Percentiles rank a stretch among this genome's conserved stretches.
These are phyloP conservation scores for Drosophila persimilis DNA, from an alignment of 1,140 invertebrate genomes.

Conservation along the genomic window DNA sequence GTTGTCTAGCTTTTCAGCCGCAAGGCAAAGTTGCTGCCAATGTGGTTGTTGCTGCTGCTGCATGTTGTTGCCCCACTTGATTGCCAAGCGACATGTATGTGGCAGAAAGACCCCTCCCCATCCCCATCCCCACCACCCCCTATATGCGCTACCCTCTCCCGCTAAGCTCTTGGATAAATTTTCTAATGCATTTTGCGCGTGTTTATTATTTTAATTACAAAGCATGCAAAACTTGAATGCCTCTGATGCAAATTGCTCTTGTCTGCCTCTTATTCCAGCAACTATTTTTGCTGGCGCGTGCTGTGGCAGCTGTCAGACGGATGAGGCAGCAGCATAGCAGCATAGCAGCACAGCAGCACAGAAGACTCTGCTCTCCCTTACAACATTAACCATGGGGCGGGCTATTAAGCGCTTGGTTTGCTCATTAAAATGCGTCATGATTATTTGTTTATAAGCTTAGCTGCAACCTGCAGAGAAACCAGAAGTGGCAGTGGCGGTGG, in stretches of 20 bases:
- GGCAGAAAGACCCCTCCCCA: too few relatives aligned
- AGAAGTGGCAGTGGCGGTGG: constrained; percentile 1
- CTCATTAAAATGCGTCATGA: constrained; percentile 73
- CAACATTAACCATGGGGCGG: constrained; percentile 54
- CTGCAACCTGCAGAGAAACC: not conserved
- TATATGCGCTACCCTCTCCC: not conserved
- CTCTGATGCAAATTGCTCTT: constrained; percentile 62
- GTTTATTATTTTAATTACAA: constrained; percentile 80
- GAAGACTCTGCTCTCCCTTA: not conserved
- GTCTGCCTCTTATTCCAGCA: constrained; percentile 18
- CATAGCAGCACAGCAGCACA: not conserved
- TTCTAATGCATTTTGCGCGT: constrained; percentile 79
- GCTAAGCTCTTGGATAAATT: constrained; percentile 44
- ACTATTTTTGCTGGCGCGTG: constrained; percentile 47
- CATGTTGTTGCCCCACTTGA: constrained; percentile 4
- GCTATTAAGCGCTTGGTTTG: constrained; percentile 66
- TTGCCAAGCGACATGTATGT: too few relatives aligned
- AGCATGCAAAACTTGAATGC: constrained; percentile 65
- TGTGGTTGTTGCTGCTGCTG: constrained; percentile 11
- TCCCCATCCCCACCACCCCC: too few relatives aligned
- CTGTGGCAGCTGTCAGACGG: constrained; percentile 45
- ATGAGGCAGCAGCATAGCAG: constrained; percentile 21
- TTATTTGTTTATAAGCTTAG: constrained; percentile 69
- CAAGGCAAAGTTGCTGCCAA: constrained; percentile 10
- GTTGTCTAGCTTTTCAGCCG: constrained; percentile 43